phyloP scores from a whole-genome alignment of 2,797 vertebrate species.

The Clarias fuscus region DNA sequence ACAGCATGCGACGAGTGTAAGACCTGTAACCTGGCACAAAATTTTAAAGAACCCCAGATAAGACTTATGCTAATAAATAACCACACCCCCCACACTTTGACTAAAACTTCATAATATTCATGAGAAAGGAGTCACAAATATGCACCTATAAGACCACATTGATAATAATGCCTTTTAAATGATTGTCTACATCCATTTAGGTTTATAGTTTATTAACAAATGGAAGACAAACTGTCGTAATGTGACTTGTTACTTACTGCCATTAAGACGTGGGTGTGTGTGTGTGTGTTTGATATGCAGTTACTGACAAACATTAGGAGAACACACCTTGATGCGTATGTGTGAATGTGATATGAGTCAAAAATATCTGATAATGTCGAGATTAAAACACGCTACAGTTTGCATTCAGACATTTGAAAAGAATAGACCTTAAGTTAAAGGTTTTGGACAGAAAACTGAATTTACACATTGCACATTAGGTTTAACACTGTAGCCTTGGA shows the following conservation, averaged over 20 bases:
- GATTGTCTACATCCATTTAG: no score
- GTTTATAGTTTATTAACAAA: neutral
- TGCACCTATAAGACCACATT: no score
- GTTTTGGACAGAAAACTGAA: neutral
- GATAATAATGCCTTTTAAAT: no score
- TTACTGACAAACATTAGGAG: neutral
- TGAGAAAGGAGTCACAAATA: neutral
- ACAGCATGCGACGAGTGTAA: neutral
- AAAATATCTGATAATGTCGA: neutral
- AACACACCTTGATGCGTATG: slow-evolving; percentile 12
- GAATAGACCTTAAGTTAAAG: neutral
- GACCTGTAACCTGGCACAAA: neutral
- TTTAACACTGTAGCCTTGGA: neutral
- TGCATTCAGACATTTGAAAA: neutral
- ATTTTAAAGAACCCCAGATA: neutral
- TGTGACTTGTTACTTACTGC: neutral
- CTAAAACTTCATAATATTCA: neutral
- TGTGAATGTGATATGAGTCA: slow-evolving; percentile 7
- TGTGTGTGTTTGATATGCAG: neutral
- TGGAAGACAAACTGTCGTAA: neutral
- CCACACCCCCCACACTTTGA: neutral
- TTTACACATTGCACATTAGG: neutral
- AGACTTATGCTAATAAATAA: neutral
- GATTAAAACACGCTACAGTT: neutral
- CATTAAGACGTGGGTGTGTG: neutral